phyloP scores from a whole-genome alignment of 2,113 vertebrate species.

The Fulica atra region DNA sequence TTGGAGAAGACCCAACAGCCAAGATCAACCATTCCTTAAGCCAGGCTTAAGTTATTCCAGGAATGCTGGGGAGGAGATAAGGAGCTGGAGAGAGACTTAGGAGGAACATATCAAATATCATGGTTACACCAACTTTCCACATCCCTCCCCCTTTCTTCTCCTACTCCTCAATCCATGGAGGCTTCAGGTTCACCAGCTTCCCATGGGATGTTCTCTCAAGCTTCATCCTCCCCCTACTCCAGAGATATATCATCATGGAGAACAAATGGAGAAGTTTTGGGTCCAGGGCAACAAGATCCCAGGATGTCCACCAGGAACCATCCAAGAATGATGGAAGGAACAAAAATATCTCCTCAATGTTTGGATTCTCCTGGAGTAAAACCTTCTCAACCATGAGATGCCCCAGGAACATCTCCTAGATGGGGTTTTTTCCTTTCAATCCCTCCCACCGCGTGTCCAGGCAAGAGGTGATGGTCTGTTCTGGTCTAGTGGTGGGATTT shows the following conservation, averaged over 20 bases:
- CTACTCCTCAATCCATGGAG: accelerated
- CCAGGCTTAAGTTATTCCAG: neutral
- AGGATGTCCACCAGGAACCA: neutral
- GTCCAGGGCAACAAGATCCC: neutral
- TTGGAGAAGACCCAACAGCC: neutral
- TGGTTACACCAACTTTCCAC: neutral
- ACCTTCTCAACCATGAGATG: accelerated
- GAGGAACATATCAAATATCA: neutral
- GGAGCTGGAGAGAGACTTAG: neutral
- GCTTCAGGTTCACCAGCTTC: neutral
- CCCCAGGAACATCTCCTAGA: neutral
- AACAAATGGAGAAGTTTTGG: neutral
- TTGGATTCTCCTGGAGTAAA: neutral
- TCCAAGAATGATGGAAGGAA: neutral
- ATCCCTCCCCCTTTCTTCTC: neutral
- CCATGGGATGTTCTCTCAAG: neutral
- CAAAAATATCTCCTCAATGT: accelerated
- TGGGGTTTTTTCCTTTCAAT: neutral
- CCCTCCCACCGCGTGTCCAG: neutral
- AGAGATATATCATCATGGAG: neutral
- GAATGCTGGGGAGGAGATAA: neutral
- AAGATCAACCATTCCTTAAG: too few relatives aligned
- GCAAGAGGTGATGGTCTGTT: neutral
- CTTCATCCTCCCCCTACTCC: neutral
- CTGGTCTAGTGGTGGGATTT: accelerated